Evolutionary conservation across 2,888 invertebrate species (phyloP).

Genomic region (Trissonchulus latispiculum): DNA sequence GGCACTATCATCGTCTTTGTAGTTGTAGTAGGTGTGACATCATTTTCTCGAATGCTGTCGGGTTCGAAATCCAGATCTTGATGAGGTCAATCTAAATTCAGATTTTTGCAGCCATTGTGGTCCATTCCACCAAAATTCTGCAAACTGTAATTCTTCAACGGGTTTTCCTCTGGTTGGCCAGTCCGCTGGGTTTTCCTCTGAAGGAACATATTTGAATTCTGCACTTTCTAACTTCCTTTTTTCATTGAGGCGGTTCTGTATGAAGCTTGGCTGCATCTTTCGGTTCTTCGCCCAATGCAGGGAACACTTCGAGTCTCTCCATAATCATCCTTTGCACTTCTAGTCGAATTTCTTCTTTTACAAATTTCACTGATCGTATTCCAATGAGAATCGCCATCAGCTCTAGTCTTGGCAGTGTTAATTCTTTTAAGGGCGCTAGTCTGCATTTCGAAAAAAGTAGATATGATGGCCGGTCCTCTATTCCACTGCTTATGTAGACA

Average conservation of each 20-base stretch:
- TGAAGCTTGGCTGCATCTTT: slow-evolving; percentile 24
- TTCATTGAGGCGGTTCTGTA: slow-evolving; percentile 31
- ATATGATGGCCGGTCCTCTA: neutral
- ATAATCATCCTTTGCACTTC: slow-evolving; percentile 23
- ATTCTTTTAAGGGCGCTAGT: slow-evolving; percentile 30
- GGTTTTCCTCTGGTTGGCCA: too few relatives aligned
- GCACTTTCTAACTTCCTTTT: too few relatives aligned
- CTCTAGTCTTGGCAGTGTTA: slow-evolving; percentile 29
- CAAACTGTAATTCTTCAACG: too few relatives aligned
- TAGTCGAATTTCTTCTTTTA: slow-evolving; percentile 26
- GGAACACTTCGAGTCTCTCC: slow-evolving; percentile 28
- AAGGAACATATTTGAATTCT: too few relatives aligned
- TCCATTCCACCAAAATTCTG: too few relatives aligned
- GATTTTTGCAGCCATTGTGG: too few relatives aligned
- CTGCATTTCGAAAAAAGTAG: slow-evolving; percentile 27
- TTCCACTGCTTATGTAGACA: slow-evolving; percentile 26
- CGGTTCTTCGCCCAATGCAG: slow-evolving; percentile 29
- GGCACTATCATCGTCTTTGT: too few relatives aligned
- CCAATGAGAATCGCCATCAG: slow-evolving; percentile 6
- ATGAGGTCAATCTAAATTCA: too few relatives aligned
- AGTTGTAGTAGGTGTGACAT: too few relatives aligned
- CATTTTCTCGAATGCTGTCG: too few relatives aligned
- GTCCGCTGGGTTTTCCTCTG: too few relatives aligned
- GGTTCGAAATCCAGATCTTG: too few relatives aligned
- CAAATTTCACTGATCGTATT: slow-evolving; percentile 23